A percentile compares a stretch with the other conserved stretches of the same genome.
Evolutionary conservation across 35 echinoderm and acorn worm species (phyloP).

Genomic region (Hemicentrotus pulcherrimus): DNA sequence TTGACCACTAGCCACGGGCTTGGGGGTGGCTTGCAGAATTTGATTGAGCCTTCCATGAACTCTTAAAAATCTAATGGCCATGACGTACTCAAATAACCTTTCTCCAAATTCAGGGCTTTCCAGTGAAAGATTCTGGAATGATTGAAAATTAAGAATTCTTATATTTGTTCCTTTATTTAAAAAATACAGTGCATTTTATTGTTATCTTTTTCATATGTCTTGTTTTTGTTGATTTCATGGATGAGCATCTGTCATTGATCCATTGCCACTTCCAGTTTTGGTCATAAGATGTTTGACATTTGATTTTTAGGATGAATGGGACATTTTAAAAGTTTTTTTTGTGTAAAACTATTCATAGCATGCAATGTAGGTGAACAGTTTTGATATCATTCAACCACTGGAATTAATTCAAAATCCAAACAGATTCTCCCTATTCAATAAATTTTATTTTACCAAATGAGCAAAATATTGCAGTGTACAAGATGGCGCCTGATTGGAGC

Average conservation of each 20-base stretch:
- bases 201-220: no score
- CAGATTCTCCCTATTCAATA: not conserved
- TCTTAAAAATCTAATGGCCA: not conserved
- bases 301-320: no score
- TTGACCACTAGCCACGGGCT: slow-evolving; percentile 15
- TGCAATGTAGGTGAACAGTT: no score
- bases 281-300: no score
- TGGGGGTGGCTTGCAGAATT: not conserved
- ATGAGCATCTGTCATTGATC: no score
- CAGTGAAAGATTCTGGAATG: not conserved
- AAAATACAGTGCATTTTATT: not conserved
- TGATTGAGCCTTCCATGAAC: not conserved
- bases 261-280: no score
- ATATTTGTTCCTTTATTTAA: not conserved
- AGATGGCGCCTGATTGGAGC: no score
- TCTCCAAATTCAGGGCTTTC: not conserved
- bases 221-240: no score
- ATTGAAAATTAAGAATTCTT: not conserved
- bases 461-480: not conserved
- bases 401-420: not conserved
- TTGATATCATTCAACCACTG: no score
- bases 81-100: not conserved
- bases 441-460: not conserved
- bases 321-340: no score
- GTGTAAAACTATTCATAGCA: no score